Conservation (phyloP, 2,113 vertebrate genomes). For the Dasyprocta punctata region DNA sequence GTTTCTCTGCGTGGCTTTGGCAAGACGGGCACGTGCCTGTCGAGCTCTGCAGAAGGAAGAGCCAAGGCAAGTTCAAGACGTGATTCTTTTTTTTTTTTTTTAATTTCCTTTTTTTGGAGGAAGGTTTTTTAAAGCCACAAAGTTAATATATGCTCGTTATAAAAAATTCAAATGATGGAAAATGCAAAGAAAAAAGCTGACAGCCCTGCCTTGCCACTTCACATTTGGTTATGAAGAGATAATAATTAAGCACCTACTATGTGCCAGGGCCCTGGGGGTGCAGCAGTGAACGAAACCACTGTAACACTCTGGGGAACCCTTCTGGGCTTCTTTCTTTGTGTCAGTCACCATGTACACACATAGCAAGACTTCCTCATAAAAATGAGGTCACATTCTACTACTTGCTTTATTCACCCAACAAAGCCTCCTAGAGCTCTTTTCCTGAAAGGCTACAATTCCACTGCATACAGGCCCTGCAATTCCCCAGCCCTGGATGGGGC, state of each 20-base stretch:
- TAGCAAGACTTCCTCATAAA: neutral
- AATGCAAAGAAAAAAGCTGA: constrained; percentile 1
- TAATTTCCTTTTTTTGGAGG: neutral
- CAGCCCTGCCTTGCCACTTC: neutral
- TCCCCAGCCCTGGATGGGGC: neutral
- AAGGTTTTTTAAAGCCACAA: neutral
- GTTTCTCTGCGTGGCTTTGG: neutral
- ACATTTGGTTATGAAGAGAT: neutral
- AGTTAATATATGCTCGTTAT: constrained; percentile 28
- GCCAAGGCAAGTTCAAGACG: neutral
- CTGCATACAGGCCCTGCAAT: neutral
- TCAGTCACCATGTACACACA: neutral
- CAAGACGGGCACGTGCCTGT: neutral
- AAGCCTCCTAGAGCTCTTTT: neutral
- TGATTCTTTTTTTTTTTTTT: neutral
- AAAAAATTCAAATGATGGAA: constrained; percentile 44
- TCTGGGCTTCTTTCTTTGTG: neutral
- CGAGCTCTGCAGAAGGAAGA: neutral
- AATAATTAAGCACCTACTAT: constrained; percentile 22
- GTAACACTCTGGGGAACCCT: neutral
- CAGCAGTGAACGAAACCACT: neutral
- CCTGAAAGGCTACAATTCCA: neutral
- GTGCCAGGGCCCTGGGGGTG: neutral
- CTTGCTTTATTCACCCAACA: neutral
- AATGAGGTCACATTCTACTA: neutral